Base-by-base conservation (phyloP, 2,888 invertebrate species). In the Venusia cambrica region DNA sequence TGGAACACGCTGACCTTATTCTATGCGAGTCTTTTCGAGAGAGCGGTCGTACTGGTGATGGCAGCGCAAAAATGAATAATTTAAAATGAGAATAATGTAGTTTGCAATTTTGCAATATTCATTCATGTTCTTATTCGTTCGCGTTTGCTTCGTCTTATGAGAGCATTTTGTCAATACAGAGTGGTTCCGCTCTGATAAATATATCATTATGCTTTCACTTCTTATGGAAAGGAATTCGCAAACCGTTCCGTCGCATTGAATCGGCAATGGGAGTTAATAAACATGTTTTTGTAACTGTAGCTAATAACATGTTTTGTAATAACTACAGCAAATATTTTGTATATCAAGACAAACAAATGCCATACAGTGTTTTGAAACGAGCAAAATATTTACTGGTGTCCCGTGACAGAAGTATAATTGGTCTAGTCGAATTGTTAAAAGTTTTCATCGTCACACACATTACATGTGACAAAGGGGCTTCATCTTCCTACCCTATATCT, bases 1-100 rank as follows among this genome's bases (percentile, higher is more conserved):
- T 80, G 81, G 80, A 79, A 75, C 77, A 61, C 51, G 47, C 38
- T 71, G 83, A 74, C 84, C 84, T 72, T 84, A 84, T 84, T 85
- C 73, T 73, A 27, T 41, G 51, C 58, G 66, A 55, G 67, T 57
- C 74, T 70, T 71, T 57, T 68, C 66, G 58, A 69, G 70, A 66
- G 73, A 66, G 63, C 71, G 62, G 68, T 61, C 66, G 62, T 50
- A 46, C 51, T 46, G 52, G 58, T 55, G 62, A 56, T 41, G 51
- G 45, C 38, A 52, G 55, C 56, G 64, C 69, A 34, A 78, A 79
- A 78, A 78, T 80, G 76, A 73, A 71, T 62, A 38, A 65, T 66
- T 28, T 65, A 68, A 70, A 72, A 68, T 66, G 61, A 63, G 62
- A 66, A 57, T 45, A 45, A 45, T 46, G 48, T 49, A 35, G 18